These are phyloP conservation scores for Anableps anableps DNA, from an alignment of 2,797 vertebrate genomes.

Conservation along the genomic window DNA sequence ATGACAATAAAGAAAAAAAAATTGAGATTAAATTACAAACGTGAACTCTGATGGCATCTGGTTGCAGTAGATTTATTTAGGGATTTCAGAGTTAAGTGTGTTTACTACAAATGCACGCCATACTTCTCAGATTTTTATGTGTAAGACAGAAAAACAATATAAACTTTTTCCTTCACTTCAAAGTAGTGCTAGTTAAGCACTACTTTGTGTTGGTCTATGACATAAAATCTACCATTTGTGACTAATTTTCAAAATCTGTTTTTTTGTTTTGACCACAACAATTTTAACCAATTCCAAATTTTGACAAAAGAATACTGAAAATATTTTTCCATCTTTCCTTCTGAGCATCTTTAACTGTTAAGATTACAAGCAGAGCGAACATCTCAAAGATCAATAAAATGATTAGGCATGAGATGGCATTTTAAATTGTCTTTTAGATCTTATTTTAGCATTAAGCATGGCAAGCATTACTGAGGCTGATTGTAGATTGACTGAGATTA, in stretches of 20 bases:
- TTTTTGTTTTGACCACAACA: no score
- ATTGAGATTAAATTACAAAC: background rate
- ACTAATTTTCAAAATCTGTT: no score
- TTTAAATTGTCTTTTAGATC: background rate
- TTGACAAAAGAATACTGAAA: no score
- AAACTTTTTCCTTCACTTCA: no score
- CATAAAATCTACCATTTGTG: no score
- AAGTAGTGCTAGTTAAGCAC: no score
- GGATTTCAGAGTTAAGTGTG: background rate
- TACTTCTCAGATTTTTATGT: no score
- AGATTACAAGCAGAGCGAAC: background rate
- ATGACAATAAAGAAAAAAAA: background rate
- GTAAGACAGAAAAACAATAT: no score
- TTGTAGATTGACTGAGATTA: background rate
- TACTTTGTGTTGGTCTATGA: no score
- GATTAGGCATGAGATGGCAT: background rate
- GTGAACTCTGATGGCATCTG: background rate
- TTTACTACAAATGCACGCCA: no score
- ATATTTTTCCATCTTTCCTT: background rate
- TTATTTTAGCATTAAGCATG: background rate
- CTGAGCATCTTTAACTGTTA: background rate
- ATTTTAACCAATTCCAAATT: no score
- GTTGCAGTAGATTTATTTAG: background rate
- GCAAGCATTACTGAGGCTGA: background rate
- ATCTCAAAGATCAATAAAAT: background rate